Evolutionary conservation across 2,113 vertebrate genomes (phyloP), one percentile per base, ranked within the genome.

Genomic region (Rhinopomastus cyanomelas): DNA sequence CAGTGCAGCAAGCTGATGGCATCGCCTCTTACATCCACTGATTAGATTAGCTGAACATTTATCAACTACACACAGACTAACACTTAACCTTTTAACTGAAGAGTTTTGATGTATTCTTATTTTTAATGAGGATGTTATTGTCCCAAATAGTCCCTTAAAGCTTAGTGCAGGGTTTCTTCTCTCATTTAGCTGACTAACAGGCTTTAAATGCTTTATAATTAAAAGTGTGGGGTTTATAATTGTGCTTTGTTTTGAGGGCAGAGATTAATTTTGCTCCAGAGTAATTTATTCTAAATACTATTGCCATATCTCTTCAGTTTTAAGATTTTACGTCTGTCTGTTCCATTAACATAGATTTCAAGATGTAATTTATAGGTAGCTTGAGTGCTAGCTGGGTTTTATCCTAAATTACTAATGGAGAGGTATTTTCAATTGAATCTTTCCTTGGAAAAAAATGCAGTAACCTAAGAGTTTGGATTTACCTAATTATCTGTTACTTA

Each of bases 21-120:
- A 74, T 64, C 80, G 85, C 92, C 93, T 96, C 69, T 86, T 95
- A 93, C 78, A 84, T 59, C 83, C 93, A 79, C 91, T 97, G 96
- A 97, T 98, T 98, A 97, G 96, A 97, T 98, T 98, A 98, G 89
- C 73, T 86, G 90, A 92, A 68, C 95, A 96, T 98, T 97, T 97
- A 97, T 97, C 96, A 97, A 27, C 95, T 96, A 91, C 94, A 96
- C 92, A 95, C 82, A 97, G 93, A 84, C 92, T 86, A 97, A 94
- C 95, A 95, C 93, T 97, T 98, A 97, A 98, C 96, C 97, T 97
- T 96, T 96, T 95, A 96, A 96, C 96, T 95, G 77, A 46, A 73
- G 75, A 94, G 90, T 97, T 96, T 92, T 95, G 92, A 95, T 94
- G 72, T 91, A 87, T 94, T 72, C 90, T 95, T 95, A 85, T 92